Percentiles rank a stretch among this genome's conserved stretches.
These are phyloP conservation scores for Tetheella fluctuosa DNA, from an alignment of 2,888 invertebrate genomes.

Conservation along the genomic window DNA sequence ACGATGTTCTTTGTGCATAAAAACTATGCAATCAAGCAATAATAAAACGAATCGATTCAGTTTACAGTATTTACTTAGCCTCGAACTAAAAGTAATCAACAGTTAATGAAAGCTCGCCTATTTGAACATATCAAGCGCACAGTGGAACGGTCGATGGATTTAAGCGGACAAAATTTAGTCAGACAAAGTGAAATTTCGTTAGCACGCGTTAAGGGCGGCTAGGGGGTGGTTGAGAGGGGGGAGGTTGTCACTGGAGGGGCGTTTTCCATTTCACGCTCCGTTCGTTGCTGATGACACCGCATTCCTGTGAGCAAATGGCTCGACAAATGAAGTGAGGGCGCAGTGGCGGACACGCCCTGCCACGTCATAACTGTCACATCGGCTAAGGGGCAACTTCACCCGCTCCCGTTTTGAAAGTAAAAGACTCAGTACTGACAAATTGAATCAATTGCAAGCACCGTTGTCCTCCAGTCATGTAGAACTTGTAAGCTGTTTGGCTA, in stretches of 20 bases:
- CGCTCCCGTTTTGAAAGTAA: constrained; percentile 37
- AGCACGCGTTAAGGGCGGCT: constrained; percentile 65
- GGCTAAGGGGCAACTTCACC: constrained; percentile 45
- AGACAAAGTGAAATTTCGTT: constrained; percentile 73
- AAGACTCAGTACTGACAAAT: constrained; percentile 63
- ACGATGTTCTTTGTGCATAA: constrained; percentile 25
- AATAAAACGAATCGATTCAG: constrained; percentile 36
- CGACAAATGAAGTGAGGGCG: constrained; percentile 81
- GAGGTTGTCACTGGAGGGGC: constrained; percentile 74
- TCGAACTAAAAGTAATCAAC: constrained; percentile 54
- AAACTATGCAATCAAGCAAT: constrained; percentile 21
- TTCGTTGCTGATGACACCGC: constrained; percentile 81
- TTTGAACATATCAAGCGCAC: constrained; percentile 55
- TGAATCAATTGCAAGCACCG: constrained; percentile 67
- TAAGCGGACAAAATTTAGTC: constrained; percentile 52
- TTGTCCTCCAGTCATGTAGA: constrained; percentile 22
- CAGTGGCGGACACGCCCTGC: constrained; percentile 75
- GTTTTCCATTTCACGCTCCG: constrained; percentile 84
- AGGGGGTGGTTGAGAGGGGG: constrained; percentile 44
- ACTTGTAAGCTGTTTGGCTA: constrained; percentile 28
- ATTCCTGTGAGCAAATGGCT: constrained; percentile 81
- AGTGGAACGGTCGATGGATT: constrained; percentile 38
- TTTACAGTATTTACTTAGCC: constrained; percentile 39
- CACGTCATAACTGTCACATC: constrained; percentile 78
- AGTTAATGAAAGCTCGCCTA: constrained; percentile 45